Evolutionary conservation across 2,888 invertebrate genomes (phyloP).

Genomic region (Pyrrhosoma nymphula): DNA sequence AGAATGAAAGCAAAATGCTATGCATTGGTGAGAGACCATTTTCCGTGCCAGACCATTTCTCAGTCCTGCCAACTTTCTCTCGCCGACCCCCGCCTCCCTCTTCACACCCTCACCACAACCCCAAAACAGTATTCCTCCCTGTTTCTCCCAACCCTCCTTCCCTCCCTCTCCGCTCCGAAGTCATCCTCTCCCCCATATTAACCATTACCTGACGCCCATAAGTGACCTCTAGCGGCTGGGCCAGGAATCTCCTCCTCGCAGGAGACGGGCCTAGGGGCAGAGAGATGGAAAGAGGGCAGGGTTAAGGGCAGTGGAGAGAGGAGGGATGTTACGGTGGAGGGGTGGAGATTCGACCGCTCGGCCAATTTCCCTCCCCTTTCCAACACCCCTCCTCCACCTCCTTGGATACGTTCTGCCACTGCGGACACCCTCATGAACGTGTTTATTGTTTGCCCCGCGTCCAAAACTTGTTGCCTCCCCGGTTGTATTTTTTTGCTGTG

Average conservation of each 20-base stretch:
- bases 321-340: not conserved
- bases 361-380: conserved; percentile 10
- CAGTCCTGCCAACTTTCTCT: not conserved
- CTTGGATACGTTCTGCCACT: conserved; percentile 1
- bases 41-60: not conserved
- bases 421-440: conserved; percentile 12
- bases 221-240: conserved; percentile 60
- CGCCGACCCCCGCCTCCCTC: not conserved
- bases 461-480: conserved; percentile 31
- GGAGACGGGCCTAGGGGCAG: not conserved
- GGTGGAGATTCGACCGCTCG: conserved; percentile 11
- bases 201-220: conserved; percentile 63
- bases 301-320: not conserved
- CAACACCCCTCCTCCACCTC: not conserved
- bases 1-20: not conserved
- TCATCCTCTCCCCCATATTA: not conserved
- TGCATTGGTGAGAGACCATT: not conserved
- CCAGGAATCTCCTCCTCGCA: conserved; percentile 38
- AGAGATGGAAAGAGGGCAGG: not conserved
- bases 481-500: not conserved
- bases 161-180: not conserved
- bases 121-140: not conserved
- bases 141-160: not conserved
- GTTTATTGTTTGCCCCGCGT: conserved; percentile 47
- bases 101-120: conserved; percentile 29